Evolutionary conservation across 2,113 vertebrate genomes (phyloP).

Genomic region (Muscicapa adusta): DNA sequence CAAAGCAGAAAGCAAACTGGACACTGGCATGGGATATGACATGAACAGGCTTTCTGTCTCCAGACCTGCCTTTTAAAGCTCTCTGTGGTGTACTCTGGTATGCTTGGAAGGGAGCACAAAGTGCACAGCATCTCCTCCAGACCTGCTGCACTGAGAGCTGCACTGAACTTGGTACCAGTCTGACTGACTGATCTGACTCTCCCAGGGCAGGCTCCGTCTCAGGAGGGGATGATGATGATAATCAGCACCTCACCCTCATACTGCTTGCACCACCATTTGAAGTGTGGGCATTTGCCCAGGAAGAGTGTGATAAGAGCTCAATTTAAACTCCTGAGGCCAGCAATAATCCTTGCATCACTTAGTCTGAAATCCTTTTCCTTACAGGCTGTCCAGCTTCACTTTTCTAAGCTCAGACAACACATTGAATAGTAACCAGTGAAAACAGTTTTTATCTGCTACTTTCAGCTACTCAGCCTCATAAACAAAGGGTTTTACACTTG

Average conservation of each 20-base stretch:
- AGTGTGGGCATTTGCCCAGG: neutral
- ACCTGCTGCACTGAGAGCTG: neutral
- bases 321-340: neutral
- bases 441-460: neutral
- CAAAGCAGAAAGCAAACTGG: neutral
- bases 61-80: neutral
- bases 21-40: neutral
- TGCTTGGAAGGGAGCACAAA: neutral
- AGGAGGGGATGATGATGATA: neutral
- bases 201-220: accelerated
- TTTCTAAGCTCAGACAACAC: neutral
- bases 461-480: neutral
- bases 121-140: neutral
- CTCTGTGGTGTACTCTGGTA: neutral
- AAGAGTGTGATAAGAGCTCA: neutral
- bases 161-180: neutral
- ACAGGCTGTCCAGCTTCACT: neutral
- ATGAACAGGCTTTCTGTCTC: neutral
- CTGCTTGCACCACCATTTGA: neutral
- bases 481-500: neutral
- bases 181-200: neutral
- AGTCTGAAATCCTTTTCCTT: neutral
- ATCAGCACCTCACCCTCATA: neutral
- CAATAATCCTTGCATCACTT: neutral
- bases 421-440: neutral